phyloP scores from a whole-genome alignment of 2,113 vertebrate species.

The Pholis gunnellus region DNA sequence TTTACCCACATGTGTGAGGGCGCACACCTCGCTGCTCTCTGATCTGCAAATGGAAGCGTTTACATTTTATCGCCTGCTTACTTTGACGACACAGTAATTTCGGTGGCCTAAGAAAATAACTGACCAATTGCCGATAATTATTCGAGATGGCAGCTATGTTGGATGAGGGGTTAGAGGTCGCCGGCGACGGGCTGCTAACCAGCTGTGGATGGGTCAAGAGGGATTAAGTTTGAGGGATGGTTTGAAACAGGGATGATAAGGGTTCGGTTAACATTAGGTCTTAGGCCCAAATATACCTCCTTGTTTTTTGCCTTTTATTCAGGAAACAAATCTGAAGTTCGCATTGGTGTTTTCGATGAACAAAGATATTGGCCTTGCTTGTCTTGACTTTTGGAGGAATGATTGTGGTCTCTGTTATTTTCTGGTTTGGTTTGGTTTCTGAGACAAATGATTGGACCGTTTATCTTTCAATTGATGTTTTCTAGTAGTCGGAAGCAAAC shows the following conservation, averaged over 20 bases:
- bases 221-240: slow-evolving; percentile 70
- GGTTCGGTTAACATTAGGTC: neutral
- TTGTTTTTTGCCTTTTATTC: neutral
- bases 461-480: neutral
- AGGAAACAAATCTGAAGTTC: neutral
- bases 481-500: neutral
- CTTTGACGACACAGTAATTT: slow-evolving; percentile 86
- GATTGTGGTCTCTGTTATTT: neutral
- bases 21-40: slow-evolving; percentile 50
- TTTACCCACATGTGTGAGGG: slow-evolving; percentile 62
- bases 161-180: slow-evolving; percentile 81
- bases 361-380: neutral
- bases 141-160: slow-evolving; percentile 78
- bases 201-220: slow-evolving; percentile 87
- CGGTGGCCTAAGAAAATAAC: slow-evolving; percentile 88
- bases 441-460: too few species aligned
- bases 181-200: slow-evolving; percentile 78
- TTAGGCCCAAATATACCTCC: neutral
- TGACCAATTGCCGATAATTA: slow-evolving; percentile 92
- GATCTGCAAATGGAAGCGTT: slow-evolving; percentile 85
- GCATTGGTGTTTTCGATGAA: neutral
- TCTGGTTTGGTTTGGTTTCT: too few species aligned
- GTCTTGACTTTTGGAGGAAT: neutral
- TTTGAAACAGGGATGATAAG: neutral
- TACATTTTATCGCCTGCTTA: slow-evolving; percentile 83